Base-by-base conservation (phyloP, 2,888 invertebrate species). In the Cephus pulcher region DNA sequence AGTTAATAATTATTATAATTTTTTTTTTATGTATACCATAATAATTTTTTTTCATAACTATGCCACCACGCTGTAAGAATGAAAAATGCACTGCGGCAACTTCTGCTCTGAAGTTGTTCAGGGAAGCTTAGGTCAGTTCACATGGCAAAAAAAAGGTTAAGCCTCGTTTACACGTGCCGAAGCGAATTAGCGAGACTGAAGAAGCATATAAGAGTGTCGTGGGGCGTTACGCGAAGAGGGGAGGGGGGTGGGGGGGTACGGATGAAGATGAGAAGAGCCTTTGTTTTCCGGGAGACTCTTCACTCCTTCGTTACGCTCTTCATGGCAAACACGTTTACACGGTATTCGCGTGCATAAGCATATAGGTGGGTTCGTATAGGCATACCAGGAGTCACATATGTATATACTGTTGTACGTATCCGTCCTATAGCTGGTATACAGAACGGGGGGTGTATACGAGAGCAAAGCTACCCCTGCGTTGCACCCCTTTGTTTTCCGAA, bases 401-500 rank as follows among this genome's bases (percentile, higher is more conserved):
- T 56, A 23, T 56, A 56, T 56, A 37, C 37, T 37, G 2, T 56
- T 37, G 1, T 56, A 56, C 40, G 40, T 56, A 23, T 56, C 23
- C 56, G 56, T 56, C 56, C 9, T 56, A 56, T 23, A 23, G 23
- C 0, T 3, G 9, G 23, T 56, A 3, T 23, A 56, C 56, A 56
- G 56, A 15, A 56, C 3, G 56, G 23, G 56, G 23, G 56, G 56
- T 56, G 9, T 34, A 71, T 6, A 71, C 71, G 23, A 32, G 71
- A 32, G 34, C 32, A 71, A 71, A 71, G 71, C 71, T 34, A 34
- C 33, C 71, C 32, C 71, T 34, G 56, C 56, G 23, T 34, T 85
- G 82, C 80, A 77, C 81, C 89, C 87, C 89, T 90, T 90, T 90
- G 89, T 90, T 90, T 90, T 89, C 89, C 89, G 85, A 89, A 90